Evolutionary conservation across 2,888 invertebrate genomes (phyloP).

Genomic region (Peribatodes rhomboidaria): DNA sequence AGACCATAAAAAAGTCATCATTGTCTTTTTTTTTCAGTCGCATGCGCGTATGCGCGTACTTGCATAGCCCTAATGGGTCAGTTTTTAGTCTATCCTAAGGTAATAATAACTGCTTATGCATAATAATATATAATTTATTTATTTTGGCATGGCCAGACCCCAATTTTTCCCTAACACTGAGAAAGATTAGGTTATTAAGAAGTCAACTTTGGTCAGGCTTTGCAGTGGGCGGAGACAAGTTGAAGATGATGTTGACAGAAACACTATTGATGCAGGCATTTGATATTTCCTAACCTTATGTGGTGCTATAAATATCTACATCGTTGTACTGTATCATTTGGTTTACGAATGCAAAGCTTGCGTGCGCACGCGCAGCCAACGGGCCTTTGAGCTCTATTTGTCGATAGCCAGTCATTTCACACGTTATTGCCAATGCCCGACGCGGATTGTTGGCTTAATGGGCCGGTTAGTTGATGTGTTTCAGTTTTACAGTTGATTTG

Average conservation of each 20-base stretch:
- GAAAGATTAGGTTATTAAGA: background rate
- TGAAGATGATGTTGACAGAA: background rate
- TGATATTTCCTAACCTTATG: background rate
- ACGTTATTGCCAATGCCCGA: conserved; percentile 46
- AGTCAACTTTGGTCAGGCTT: background rate
- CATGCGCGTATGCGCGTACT: too few species aligned
- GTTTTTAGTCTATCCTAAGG: background rate
- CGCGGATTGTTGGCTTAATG: conserved; percentile 44
- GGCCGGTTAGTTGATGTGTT: conserved; percentile 43
- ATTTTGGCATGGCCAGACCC: too few species aligned
- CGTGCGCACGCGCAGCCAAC: conserved; percentile 36
- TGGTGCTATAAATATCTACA: conserved; percentile 3
- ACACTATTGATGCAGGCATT: background rate
- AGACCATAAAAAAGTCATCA: too few species aligned
- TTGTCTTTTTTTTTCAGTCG: too few species aligned
- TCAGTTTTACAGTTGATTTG: conserved; percentile 39
- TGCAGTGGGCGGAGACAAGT: background rate
- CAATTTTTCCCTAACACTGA: background rate
- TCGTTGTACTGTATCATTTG: conserved; percentile 11
- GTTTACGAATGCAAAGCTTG: conserved; percentile 17
- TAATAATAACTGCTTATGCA: background rate
- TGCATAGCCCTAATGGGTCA: background rate
- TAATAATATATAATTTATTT: background rate
- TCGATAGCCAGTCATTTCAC: conserved; percentile 45
- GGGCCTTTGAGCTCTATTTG: conserved; percentile 44